Evolutionary conservation across 2,888 invertebrate species (phyloP), one percentile per base, ranked within the genome.

Genomic region (Argynnis bischoffii): DNA sequence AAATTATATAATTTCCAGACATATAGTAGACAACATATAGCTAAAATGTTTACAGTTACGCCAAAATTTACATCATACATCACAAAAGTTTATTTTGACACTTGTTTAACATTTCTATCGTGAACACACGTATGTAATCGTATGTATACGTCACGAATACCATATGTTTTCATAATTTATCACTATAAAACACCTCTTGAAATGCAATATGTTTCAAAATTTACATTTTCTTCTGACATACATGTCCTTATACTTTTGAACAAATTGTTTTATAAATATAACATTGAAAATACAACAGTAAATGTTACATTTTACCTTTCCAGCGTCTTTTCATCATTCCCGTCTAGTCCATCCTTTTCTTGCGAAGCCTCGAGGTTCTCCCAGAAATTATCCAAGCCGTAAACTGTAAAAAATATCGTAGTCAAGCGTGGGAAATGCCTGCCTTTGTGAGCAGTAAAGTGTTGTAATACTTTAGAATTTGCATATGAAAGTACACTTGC

Each of bases 371-470:
- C 93, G 54, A 92, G 79, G 75, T 84, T 84, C 67, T 93, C 93
- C 89, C 92, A 88, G 78, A 92, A 89, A 80, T 92, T 92, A 73
- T 93, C 92, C 81, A 89, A 75, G n/a, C 88, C 88, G 74, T 87
- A 86, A 66, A 88, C 92, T 93, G 86, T 61, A 79, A 79, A 75
- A 50, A 50, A 63, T 4, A 26, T 48, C 3, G 5, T 13, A 16
- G 48, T 59, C 47, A 48, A 48, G 31, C n/a, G 47, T 16, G 47
- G 13, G 6, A 59, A 48, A 59, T 13, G 35, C 0, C 57, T 16
- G 26, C 35, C 6, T 54, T 35, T 47, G 31, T 50, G 13, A 11
- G 6, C 16, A 11, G 14, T 14, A 1, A 53, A 15, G 14, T 53
- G 61, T 61, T 61, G 61, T 51, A 61, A 61, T 61, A 61, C 4